These are phyloP conservation scores for Pyrochroa serraticornis DNA, from an alignment of 2,888 invertebrate species.

Conservation along the genomic window DNA sequence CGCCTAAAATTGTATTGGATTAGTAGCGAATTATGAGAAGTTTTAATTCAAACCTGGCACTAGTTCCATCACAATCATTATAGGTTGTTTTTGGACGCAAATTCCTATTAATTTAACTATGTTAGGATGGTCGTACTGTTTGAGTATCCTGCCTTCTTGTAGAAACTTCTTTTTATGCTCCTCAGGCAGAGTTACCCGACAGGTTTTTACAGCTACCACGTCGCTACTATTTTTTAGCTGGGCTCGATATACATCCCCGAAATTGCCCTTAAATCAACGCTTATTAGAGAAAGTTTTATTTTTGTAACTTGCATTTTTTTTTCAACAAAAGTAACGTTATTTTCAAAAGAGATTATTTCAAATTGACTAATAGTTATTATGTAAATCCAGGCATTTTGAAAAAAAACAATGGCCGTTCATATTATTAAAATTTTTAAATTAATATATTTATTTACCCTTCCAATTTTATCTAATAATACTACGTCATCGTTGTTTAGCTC, in stretches of 20 bases:
- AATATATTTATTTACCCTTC: constrained; percentile 70
- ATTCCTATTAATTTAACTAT: constrained; percentile 96
- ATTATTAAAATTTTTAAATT: constrained; percentile 3
- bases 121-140: constrained; percentile 96
- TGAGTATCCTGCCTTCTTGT: constrained; percentile 92
- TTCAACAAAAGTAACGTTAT: background rate
- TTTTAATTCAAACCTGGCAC: constrained; percentile 65
- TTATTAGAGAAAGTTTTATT: no score
- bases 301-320: no score
- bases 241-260: constrained; percentile 96
- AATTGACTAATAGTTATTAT: no score
- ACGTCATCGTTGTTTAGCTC: constrained; percentile 96
- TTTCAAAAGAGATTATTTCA: no score
- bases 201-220: constrained; percentile 96
- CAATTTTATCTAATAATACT: constrained; percentile 88
- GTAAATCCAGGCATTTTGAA: no score
- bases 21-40: constrained; percentile 46
- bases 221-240: constrained; percentile 80
- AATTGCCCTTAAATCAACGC: constrained; percentile 78
- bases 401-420: no score
- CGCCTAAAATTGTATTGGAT: constrained; percentile 69
- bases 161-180: constrained; percentile 93
- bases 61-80: constrained; percentile 99
- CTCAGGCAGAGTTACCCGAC: constrained; percentile 90
- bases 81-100: constrained; percentile 96